Conservation (phyloP, 2,797 vertebrate genomes). For the Mus caroli region DNA sequence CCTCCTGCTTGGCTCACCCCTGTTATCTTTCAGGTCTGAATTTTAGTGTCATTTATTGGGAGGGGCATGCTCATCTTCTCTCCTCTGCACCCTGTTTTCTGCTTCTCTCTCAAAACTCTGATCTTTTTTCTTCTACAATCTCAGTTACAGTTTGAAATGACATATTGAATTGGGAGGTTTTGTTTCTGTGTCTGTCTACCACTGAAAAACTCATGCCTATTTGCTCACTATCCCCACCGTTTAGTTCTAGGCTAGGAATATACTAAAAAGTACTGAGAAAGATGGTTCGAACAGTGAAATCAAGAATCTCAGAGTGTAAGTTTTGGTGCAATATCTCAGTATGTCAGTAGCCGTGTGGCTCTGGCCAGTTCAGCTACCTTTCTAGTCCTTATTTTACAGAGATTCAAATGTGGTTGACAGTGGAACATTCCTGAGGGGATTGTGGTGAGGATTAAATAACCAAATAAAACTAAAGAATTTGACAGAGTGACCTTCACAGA, state of each 20-base stretch:
- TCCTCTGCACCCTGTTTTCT: conserved; percentile 42
- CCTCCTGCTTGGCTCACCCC: background rate
- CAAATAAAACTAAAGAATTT: conserved; percentile 68
- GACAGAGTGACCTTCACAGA: conserved; percentile 58
- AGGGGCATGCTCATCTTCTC: conserved; percentile 21
- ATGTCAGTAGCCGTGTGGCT: conserved; percentile 18
- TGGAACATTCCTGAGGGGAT: conserved; percentile 67
- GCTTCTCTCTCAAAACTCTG: background rate
- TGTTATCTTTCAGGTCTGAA: conserved; percentile 47
- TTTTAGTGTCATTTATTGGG: conserved; percentile 48
- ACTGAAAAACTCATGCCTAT: conserved; percentile 31
- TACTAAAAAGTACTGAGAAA: conserved; percentile 3
- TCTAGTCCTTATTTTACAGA: conserved; percentile 71
- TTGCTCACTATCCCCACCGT: conserved; percentile 10
- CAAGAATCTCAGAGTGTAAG: background rate
- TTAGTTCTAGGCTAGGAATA: background rate
- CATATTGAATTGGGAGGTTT: conserved; percentile 46
- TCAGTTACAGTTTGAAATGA: conserved; percentile 53
- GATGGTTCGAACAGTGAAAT: background rate
- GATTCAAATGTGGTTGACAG: conserved; percentile 72
- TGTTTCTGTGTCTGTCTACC: background rate
- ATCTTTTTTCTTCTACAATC: background rate
- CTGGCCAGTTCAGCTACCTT: conserved; percentile 9
- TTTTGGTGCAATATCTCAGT: conserved; percentile 15
- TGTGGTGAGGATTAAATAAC: conserved; percentile 72